phyloP scores from a whole-genome alignment of 2,888 invertebrate species.

The Limnephilus rhombicus region DNA sequence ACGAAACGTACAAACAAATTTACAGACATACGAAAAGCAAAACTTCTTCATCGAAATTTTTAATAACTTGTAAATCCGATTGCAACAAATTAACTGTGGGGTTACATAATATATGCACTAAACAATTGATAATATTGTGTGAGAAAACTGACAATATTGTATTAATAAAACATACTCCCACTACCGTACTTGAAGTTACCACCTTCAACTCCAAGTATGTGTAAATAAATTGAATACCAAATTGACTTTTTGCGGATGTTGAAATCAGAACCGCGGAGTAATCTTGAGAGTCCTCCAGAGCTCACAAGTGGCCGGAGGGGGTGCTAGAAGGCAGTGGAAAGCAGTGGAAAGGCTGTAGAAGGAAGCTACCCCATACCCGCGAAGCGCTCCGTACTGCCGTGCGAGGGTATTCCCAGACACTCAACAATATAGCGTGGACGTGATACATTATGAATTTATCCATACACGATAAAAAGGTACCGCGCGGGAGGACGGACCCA shows the following conservation, averaged over 20 bases:
- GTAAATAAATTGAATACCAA: background rate
- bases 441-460: conserved; percentile 65
- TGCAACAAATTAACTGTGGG: too few relatives aligned
- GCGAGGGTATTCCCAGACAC: conserved; percentile 47
- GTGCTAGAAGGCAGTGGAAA: background rate
- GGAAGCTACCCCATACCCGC: background rate
- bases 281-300: conserved; percentile 1
- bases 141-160: background rate
- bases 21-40: too few relatives aligned
- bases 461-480: conserved; percentile 63
- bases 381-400: background rate
- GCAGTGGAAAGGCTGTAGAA: background rate
- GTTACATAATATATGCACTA: too few relatives aligned
- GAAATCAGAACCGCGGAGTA: conserved; percentile 35
- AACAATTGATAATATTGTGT: background rate
- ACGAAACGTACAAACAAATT: too few relatives aligned
- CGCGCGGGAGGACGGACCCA: conserved; percentile 16
- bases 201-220: background rate
- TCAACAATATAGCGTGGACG: conserved; percentile 60
- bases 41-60: too few relatives aligned
- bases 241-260: conserved; percentile 17
- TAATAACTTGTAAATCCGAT: too few relatives aligned
- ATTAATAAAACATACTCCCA: background rate
- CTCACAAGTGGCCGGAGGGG: background rate
- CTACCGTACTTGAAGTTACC: background rate